Evolutionary conservation across 2,888 invertebrate genomes (phyloP).

Genomic region (Netelia inedita): DNA sequence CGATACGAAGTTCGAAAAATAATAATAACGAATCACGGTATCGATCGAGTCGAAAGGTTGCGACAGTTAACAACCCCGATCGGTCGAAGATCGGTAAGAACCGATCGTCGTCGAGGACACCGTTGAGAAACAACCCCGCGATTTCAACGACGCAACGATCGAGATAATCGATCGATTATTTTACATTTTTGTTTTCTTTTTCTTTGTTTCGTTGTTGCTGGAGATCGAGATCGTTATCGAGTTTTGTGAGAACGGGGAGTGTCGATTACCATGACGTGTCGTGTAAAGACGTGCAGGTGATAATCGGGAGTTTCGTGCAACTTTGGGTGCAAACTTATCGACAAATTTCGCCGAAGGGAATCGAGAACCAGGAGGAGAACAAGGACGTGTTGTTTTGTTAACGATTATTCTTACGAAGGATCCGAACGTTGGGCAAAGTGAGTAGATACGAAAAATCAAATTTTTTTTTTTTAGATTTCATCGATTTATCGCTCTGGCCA

Average conservation of each 20-base stretch:
- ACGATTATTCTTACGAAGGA: slow-evolving; percentile 10
- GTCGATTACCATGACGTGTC: slow-evolving; percentile 60
- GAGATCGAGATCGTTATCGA: slow-evolving; percentile 17
- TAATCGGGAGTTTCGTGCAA: slow-evolving; percentile 43
- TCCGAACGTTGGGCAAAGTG: slow-evolving; percentile 45
- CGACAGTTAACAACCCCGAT: background rate
- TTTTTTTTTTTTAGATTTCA: background rate
- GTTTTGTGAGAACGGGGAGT: slow-evolving; percentile 36
- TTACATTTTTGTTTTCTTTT: background rate
- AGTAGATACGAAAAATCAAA: background rate
- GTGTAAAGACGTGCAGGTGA: slow-evolving; percentile 69
- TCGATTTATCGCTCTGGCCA: too few relatives aligned
- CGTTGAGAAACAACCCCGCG: background rate
- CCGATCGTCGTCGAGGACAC: background rate
- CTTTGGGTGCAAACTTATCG: slow-evolving; percentile 21
- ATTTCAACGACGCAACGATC: slow-evolving; percentile 11
- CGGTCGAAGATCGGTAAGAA: slow-evolving; percentile 16
- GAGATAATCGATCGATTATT: slow-evolving; percentile 1
- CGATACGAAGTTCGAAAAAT: background rate
- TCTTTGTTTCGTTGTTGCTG: background rate
- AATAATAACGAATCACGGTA: background rate
- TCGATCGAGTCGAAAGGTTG: background rate
- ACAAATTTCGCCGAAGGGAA: slow-evolving; percentile 1
- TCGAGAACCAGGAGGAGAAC: background rate
- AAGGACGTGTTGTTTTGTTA: slow-evolving; percentile 41